These are phyloP conservation scores for Orthochromis malagaraziensis DNA, from an alignment of 2,113 vertebrate species.

Conservation along the genomic window DNA sequence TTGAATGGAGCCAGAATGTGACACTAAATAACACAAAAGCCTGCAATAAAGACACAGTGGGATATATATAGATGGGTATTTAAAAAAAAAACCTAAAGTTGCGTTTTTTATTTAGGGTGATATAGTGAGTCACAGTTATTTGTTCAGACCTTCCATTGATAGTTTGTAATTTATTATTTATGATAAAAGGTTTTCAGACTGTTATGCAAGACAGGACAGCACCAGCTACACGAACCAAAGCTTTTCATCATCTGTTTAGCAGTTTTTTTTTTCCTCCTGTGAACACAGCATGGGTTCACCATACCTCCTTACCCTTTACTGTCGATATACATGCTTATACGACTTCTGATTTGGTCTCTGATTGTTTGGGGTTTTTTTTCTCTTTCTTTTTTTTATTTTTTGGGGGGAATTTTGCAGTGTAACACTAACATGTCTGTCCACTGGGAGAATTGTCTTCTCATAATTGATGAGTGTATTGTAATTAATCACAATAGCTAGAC, in stretches of 20 bases:
- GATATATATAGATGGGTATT: background rate
- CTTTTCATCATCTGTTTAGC: background rate
- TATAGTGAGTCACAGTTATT: slow-evolving; percentile 1
- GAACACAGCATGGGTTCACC: background rate
- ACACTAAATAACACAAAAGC: background rate
- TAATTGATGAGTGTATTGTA: slow-evolving; percentile 58
- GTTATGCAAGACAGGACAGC: slow-evolving; percentile 15
- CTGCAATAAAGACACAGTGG: background rate
- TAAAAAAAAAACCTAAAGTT: background rate
- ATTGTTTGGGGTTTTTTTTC: rapidly evolving
- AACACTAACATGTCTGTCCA: slow-evolving; percentile 18
- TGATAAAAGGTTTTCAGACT: slow-evolving; percentile 53
- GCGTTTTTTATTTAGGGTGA: background rate
- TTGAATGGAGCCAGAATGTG: background rate
- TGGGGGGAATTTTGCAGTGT: background rate
- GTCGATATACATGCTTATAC: background rate
- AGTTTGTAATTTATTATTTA: slow-evolving; percentile 53
- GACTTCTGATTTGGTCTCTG: background rate
- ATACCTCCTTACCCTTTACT: background rate
- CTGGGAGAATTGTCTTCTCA: slow-evolving; percentile 26
- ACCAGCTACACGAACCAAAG: background rate
- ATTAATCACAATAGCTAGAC: slow-evolving; percentile 56
- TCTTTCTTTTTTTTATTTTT: background rate
- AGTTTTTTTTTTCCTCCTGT: background rate
- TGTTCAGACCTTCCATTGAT: slow-evolving; percentile 12